Evolutionary conservation across 2,113 vertebrate species (phyloP).

Genomic region (Narcine bancroftii): DNA sequence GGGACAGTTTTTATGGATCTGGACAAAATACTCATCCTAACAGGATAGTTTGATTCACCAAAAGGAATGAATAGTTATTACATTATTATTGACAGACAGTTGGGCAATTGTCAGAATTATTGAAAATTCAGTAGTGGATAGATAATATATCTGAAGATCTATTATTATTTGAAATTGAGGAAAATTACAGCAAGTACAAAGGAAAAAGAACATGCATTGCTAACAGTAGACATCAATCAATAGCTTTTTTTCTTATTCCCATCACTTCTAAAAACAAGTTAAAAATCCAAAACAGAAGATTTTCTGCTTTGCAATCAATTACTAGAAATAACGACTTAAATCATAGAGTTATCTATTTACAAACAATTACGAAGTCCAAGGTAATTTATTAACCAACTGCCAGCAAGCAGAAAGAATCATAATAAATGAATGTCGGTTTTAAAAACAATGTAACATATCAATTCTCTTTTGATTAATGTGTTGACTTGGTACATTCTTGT

Average conservation of each 20-base stretch:
- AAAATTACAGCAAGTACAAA: background rate
- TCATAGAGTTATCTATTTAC: background rate
- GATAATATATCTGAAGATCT: background rate
- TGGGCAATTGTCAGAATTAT: background rate
- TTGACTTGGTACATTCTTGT: slow-evolving; percentile 1
- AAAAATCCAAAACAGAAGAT: background rate
- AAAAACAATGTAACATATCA: background rate
- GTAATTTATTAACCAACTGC: background rate
- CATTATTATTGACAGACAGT: background rate
- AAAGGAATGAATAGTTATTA: background rate
- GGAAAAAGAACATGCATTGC: background rate
- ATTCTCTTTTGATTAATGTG: slow-evolving; percentile 14
- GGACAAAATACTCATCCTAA: background rate
- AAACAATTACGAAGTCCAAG: background rate
- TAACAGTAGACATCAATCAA: background rate
- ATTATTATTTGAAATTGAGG: background rate
- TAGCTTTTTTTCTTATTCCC: background rate
- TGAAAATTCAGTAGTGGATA: background rate
- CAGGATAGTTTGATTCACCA: background rate
- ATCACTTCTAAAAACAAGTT: background rate
- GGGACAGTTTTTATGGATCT: background rate
- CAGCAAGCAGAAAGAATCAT: slow-evolving; percentile 13
- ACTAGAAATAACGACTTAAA: background rate
- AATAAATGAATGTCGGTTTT: background rate
- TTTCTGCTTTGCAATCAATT: background rate